Evolutionary conservation across 2,797 vertebrate genomes (phyloP), one percentile per base, ranked within the genome.

Genomic region (Muscicapa comitata): DNA sequence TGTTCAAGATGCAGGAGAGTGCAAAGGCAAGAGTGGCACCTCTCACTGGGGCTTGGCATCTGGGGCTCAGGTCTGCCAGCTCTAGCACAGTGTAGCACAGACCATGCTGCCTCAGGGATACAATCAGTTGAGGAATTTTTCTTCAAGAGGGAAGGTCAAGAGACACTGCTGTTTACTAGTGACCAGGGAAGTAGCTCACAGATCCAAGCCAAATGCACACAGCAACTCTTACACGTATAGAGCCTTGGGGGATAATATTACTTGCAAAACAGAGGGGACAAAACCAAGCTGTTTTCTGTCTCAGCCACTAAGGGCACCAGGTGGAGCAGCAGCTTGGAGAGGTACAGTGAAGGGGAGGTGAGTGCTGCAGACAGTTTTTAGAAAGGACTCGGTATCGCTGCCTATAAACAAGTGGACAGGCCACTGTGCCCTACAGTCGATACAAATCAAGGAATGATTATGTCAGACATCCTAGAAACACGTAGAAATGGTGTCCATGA

Each of bases 21-120:
- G 10, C 0, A 0, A 83, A 70, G 40, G 14, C 4, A 63, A 55
- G 59, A 45, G 13, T 2, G 2, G 9, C 13, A 35, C 0, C 0
- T 40, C 45, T 71, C 2, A 0, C 12, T 43, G 33, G 38, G 20
- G 4, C 26, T 82, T 79, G 59, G 16, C 19, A 16, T 14, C 16
- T 48, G 59, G 33, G 26, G 4, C 59, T 79, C 0, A 0, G 40
- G 79, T 55, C 31, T 76, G 43, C 21, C 59, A 73, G 28, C n/a
- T 79, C 6, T 7, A 43, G 19, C 2, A 0, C 0, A 4, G 33
- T 21, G 19, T 28, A 53, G 38, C n/a, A 37, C 38, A 72, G 25
- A 82, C 23, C 23, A 37, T 70, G 23, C 55, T 90, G 45, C 42
- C 90, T 28, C 66, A 77, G 48, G 9, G 11, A 1, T 33, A 71